These are phyloP conservation scores for Phocoena phocoena DNA, from an alignment of 2,113 vertebrate species.

Conservation along the genomic window DNA sequence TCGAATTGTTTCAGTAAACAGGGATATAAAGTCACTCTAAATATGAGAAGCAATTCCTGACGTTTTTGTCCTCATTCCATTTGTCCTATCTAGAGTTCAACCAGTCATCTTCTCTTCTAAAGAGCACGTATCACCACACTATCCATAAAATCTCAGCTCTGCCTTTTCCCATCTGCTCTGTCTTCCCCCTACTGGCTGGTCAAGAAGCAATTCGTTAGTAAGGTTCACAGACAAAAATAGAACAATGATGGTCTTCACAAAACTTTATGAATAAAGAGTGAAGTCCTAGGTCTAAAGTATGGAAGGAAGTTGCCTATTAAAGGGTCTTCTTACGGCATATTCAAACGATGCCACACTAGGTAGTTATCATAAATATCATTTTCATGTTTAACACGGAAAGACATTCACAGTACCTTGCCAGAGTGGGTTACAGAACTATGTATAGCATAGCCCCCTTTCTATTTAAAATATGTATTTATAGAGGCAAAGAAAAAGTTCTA, in stretches of 20 bases:
- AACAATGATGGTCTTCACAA: background rate
- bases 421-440: background rate
- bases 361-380: background rate
- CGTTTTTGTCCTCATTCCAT: background rate
- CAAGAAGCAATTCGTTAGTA: background rate
- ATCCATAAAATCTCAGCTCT: background rate
- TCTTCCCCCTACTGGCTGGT: background rate
- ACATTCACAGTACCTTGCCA: background rate
- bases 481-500: background rate
- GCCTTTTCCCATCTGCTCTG: background rate
- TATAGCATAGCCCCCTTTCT: background rate
- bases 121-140: background rate
- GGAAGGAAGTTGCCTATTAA: background rate
- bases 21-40: background rate
- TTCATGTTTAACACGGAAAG: constrained; percentile 25
- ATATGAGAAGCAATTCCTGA: background rate
- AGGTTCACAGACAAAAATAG: background rate
- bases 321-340: background rate
- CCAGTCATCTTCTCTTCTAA: background rate
- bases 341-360: background rate
- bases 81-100: background rate
- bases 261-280: background rate
- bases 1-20: background rate
- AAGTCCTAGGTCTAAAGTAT: background rate
- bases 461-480: background rate